Evolutionary conservation across 2,888 invertebrate genomes (phyloP).

Genomic region (Caenorhabditis sp.): DNA sequence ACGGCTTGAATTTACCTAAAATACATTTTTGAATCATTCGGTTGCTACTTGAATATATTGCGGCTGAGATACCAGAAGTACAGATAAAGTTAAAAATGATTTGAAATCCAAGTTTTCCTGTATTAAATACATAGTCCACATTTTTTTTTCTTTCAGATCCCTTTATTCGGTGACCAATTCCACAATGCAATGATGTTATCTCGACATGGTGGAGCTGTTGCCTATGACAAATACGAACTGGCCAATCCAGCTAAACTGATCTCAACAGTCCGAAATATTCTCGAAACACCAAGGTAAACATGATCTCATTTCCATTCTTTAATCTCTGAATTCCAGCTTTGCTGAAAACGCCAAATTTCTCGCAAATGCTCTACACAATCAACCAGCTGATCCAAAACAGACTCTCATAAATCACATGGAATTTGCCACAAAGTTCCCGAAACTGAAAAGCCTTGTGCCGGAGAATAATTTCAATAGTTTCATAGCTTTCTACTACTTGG

Average conservation of each 20-base stretch:
- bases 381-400: slow-evolving; percentile 8
- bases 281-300: slow-evolving; percentile 11
- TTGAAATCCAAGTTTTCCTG: no score
- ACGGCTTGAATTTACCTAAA: no score
- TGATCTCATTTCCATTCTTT: no score
- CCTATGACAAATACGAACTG: slow-evolving; percentile 10
- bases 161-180: slow-evolving; percentile 27
- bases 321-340: slow-evolving; percentile 21
- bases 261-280: background rate
- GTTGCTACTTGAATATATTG: no score
- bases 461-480: background rate
- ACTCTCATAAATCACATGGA: slow-evolving; percentile 12
- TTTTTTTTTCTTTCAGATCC: slow-evolving; percentile 13
- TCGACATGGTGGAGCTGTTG: slow-evolving; percentile 33
- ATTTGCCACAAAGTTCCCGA: slow-evolving; percentile 8
- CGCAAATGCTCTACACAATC: slow-evolving; percentile 3
- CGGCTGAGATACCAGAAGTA: no score
- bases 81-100: no score
- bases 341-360: slow-evolving; percentile 6
- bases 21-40: no score
- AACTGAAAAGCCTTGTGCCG: background rate
- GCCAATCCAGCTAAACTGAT: background rate
- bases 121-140: no score
- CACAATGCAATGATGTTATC: slow-evolving; percentile 27
- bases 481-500: background rate